Evolutionary conservation across 2,888 invertebrate species (phyloP), one percentile per base, ranked within the genome.

Genomic region (Nineta flava): DNA sequence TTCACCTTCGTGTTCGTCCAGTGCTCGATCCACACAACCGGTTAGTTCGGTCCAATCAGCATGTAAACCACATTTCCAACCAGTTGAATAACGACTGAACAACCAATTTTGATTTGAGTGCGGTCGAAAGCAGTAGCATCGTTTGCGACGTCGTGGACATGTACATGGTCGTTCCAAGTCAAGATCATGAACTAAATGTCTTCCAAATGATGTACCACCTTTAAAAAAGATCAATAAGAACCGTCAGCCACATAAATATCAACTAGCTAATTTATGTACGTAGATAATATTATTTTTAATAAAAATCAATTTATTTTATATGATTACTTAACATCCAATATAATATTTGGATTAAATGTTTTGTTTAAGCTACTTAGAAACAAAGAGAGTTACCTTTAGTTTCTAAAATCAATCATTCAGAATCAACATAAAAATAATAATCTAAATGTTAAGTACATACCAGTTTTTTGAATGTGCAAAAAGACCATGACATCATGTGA

Each of bases 381-480:
- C n/a, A n/a, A n/a, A n/a, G n/a, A n/a, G n/a, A n/a, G n/a, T n/a
- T n/a, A n/a, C n/a, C n/a, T n/a, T n/a, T n/a, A n/a, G n/a, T n/a
- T n/a, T n/a, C n/a, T n/a, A n/a, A n/a, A n/a, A n/a, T n/a, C n/a
- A n/a, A n/a, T n/a, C n/a, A n/a, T n/a, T n/a, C n/a, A n/a, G n/a
- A n/a, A n/a, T n/a, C n/a, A n/a, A n/a, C 19, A 19, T 3, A 19
- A 19, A 19, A 19, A 26, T 6, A 26, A 26, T 6, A 26, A 26
- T n/a, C n/a, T n/a, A n/a, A n/a, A n/a, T n/a, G n/a, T n/a, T n/a
- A 32, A 10, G 32, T 10, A 32, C 35, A 60, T 56, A 72, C 74
- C 97, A 48, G 97, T 99, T 73, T 99, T 99, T 70, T 99, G 99
- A 67, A 99, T 96, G 67, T 99, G 97, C 57, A 99, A 72, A 77